Conservation (phyloP, 1,140 invertebrate genomes). For the Propsilocerus akamusi region DNA sequence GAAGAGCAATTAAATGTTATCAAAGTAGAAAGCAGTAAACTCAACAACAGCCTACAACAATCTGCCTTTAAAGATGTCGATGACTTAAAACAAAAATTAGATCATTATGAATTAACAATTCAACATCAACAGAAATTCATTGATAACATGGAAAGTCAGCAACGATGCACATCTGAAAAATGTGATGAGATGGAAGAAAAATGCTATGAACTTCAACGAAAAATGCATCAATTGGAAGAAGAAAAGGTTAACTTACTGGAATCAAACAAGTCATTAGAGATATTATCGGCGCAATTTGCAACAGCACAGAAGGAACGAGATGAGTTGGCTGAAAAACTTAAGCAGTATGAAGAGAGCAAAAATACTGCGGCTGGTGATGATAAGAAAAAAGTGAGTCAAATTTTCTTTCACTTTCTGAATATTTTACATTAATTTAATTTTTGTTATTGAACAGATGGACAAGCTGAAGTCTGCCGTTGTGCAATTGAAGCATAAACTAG, state of each 20-base stretch:
- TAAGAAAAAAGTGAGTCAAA: background rate
- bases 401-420: background rate
- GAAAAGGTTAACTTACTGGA: background rate
- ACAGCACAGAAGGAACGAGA: background rate
- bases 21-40: conserved; percentile 6
- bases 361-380: background rate
- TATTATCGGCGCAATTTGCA: background rate
- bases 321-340: background rate
- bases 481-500: conserved; percentile 9
- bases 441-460: background rate
- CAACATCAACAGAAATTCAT: background rate
- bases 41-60: background rate
- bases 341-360: background rate
- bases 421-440: background rate
- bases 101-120: background rate
- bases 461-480: background rate
- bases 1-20: background rate
- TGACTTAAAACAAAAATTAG: background rate
- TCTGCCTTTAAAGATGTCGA: background rate
- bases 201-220: background rate
- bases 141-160: background rate
- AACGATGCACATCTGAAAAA: background rate
- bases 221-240: background rate
- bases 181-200: background rate
- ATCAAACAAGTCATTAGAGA: background rate